A percentile compares a stretch with the other conserved stretches of the same genome.
Conservation (phyloP, 2,797 vertebrate genomes). For the Moxostoma hubbsi region DNA sequence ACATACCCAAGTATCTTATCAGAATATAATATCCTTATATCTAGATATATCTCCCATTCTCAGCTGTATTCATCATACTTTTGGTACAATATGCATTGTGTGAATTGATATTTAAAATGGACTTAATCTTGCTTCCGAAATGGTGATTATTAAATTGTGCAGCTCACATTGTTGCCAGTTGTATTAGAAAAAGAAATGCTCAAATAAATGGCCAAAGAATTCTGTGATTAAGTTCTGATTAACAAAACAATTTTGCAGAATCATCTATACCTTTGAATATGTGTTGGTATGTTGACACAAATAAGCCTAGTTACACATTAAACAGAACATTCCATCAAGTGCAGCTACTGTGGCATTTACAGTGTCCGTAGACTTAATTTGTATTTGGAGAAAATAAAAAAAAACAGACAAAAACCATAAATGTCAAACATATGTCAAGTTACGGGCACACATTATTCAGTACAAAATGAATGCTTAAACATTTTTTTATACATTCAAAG, state of each 20-base stretch:
- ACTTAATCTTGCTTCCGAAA: neutral
- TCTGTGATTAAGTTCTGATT: neutral
- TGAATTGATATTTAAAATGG: no score
- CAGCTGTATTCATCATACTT: neutral
- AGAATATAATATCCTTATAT: neutral
- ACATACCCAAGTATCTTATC: neutral
- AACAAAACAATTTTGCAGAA: neutral
- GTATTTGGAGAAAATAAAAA: neutral
- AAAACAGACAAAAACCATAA: neutral
- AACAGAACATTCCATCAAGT: neutral
- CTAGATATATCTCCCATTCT: neutral
- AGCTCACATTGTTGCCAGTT: neutral
- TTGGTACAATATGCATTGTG: neutral
- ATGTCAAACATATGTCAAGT: neutral
- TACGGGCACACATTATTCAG: neutral
- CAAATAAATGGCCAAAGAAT: neutral
- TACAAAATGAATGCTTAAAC: no score
- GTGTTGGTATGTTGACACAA: neutral
- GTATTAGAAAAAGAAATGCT: neutral
- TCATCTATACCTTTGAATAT: neutral
- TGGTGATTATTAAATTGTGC: constrained; percentile 1
- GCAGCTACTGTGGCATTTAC: neutral
- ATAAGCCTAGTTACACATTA: constrained; percentile 4
- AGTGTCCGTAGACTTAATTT: neutral
- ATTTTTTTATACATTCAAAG: neutral